Base-by-base conservation (phyloP, 1,140 invertebrate genomes). In the Temnothorax nylanderi region DNA sequence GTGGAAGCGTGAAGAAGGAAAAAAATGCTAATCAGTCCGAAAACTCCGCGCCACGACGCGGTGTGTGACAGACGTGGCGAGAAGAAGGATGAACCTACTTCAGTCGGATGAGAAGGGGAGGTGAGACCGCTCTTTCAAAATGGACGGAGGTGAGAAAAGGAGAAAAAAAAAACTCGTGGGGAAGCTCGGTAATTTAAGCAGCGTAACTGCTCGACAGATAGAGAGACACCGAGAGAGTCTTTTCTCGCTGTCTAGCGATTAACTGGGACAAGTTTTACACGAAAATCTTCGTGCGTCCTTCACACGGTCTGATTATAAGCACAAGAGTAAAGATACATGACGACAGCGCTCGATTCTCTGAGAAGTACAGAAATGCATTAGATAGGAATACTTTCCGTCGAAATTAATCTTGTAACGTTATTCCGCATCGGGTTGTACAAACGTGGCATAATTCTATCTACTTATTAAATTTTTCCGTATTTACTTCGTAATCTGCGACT, bases 21-120 rank as follows among this genome's bases (percentile, higher is more conserved):
- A 89, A 91, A 93, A 92, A 93, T 93, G 92, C 89, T 92, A 93
- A 93, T 92, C 90, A 93, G 90, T 92, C 90, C 87, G 89, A 91
- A 91, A 91, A 91, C 85, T 91, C 85, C 62, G 89, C 88, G 89
- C 76, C 77, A 56, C 85, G 58, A 11, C 54, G 74, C 67, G 64
- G 77, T 72, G 60, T 74, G 58, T 84, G 84, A 76, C 71, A 64
- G 41, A 84, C 82, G 54, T 37, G 80, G 54, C 80, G 69, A 60
- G 80, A 84, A 84, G 80, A 84, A 84, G 80, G 80, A 84, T 84
- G 80, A 74, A 84, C 32, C 47, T 32, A 51, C 60, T 69, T 69
- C 41, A 47, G 60, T 56, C 44, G n/a, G 60, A 34, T 49, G 41
- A 71, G 62, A 56, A 71, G 51, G 16, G 49, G 32, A 16, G 67